phyloP scores from a whole-genome alignment of 2,113 vertebrate species.

The Epinephelus fuscoguttatus region DNA sequence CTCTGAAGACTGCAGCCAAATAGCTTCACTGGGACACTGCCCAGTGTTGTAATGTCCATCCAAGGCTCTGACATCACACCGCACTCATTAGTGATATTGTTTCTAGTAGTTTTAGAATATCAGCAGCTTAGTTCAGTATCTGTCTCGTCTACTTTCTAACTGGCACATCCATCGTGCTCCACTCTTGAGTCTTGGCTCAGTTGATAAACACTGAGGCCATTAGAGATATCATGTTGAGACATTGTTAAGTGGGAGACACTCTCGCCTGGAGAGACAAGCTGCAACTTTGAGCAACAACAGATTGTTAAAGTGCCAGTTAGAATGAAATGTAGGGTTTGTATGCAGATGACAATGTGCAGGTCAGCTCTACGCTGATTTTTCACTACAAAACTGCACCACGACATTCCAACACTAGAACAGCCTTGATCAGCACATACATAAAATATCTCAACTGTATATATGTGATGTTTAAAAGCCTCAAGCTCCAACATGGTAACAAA shows the following conservation, averaged over 20 bases:
- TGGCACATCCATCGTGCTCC: not conserved
- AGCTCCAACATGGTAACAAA: no score
- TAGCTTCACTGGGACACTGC: not conserved
- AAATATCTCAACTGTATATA: not conserved
- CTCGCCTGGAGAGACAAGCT: not conserved
- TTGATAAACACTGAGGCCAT: not conserved
- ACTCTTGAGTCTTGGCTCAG: not conserved
- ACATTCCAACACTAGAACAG: not conserved
- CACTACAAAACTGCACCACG: not conserved
- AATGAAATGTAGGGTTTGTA: not conserved
- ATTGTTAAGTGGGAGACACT: not conserved
- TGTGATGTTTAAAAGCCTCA: no score
- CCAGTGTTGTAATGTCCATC: not conserved
- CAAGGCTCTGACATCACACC: not conserved
- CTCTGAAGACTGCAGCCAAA: conserved; percentile 14
- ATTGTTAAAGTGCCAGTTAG: not conserved
- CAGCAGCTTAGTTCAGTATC: not conserved
- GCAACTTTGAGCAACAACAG: not conserved
- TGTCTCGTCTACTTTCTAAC: conserved; percentile 1
- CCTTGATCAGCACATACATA: not conserved
- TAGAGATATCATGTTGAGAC: conserved; percentile 5
- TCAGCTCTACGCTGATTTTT: not conserved
- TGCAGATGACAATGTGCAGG: not conserved
- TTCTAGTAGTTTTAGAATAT: not conserved
- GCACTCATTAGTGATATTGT: not conserved